phyloP scores from a whole-genome alignment of 2,888 invertebrate species.

The Zaprionus obscuricornis region DNA sequence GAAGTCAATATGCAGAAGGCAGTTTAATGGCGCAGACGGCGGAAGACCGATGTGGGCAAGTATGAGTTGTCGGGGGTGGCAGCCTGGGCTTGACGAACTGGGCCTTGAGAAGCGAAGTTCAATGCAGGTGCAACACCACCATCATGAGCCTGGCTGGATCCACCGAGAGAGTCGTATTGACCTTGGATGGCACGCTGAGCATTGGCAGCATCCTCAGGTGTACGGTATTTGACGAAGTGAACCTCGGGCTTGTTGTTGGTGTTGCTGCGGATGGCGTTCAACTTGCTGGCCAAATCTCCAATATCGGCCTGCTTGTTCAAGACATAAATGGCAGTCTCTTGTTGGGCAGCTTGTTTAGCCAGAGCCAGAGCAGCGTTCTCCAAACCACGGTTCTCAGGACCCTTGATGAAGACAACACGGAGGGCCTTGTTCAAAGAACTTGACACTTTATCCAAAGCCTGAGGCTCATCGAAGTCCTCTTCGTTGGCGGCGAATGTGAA shows the following conservation, averaged over 20 bases:
- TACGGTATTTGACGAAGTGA: constrained; percentile 81
- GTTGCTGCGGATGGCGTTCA: constrained; percentile 60
- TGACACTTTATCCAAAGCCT: constrained; percentile 49
- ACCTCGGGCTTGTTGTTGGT: constrained; percentile 77
- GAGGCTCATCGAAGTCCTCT: constrained; percentile 67
- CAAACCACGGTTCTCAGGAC: constrained; percentile 75
- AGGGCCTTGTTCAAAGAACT: constrained; percentile 63
- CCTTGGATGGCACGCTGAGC: constrained; percentile 76
- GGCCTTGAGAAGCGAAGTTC: constrained; percentile 74
- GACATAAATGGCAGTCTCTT: constrained; percentile 81
- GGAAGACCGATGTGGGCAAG: constrained; percentile 73
- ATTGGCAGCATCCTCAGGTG: constrained; percentile 75
- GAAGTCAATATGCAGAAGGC: not conserved
- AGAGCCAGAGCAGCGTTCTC: constrained; percentile 73
- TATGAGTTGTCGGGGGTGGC: constrained; percentile 58
- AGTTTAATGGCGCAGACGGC: constrained; percentile 63
- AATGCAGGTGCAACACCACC: constrained; percentile 73
- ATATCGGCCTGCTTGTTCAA: constrained; percentile 77
- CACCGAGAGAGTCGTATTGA: constrained; percentile 74
- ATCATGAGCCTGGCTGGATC: constrained; percentile 58
- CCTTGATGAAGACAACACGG: constrained; percentile 77
- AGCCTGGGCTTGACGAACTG: constrained; percentile 49
- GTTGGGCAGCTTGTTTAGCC: constrained; percentile 72
- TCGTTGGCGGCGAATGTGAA: constrained; percentile 74
- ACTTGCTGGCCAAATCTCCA: constrained; percentile 62